phyloP scores from a whole-genome alignment of 2,113 vertebrate species.

The Capreolus pygargus region DNA sequence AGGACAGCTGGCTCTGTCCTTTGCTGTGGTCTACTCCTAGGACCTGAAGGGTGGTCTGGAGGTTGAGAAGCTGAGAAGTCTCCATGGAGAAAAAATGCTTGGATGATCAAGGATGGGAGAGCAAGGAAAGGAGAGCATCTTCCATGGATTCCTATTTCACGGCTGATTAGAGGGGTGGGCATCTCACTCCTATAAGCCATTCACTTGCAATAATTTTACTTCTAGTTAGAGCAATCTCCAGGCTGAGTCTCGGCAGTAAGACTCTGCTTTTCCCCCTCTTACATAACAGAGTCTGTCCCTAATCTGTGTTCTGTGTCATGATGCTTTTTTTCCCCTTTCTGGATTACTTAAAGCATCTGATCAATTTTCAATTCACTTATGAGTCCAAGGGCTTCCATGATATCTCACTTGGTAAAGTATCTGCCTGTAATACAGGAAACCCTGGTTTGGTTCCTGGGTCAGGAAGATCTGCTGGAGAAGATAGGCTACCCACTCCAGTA shows the following conservation, averaged over 20 bases:
- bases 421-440: neutral
- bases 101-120: neutral
- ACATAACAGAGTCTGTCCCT: neutral
- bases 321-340: neutral
- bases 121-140: neutral
- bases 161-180: neutral
- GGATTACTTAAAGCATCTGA: neutral
- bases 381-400: neutral
- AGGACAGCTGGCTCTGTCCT: neutral
- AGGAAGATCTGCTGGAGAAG: neutral
- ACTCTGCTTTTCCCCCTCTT: neutral
- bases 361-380: neutral
- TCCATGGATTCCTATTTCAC: neutral
- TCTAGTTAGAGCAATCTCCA: neutral
- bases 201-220: neutral
- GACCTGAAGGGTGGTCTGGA: neutral
- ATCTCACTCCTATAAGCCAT: neutral
- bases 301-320: neutral
- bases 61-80: neutral
- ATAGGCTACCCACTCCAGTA: neutral
- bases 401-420: neutral
- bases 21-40: neutral
- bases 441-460: neutral
- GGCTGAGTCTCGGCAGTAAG: neutral
- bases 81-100: neutral